These are phyloP conservation scores for Sclerurus mexicanus DNA, from an alignment of 2,113 vertebrate genomes.

Conservation along the genomic window DNA sequence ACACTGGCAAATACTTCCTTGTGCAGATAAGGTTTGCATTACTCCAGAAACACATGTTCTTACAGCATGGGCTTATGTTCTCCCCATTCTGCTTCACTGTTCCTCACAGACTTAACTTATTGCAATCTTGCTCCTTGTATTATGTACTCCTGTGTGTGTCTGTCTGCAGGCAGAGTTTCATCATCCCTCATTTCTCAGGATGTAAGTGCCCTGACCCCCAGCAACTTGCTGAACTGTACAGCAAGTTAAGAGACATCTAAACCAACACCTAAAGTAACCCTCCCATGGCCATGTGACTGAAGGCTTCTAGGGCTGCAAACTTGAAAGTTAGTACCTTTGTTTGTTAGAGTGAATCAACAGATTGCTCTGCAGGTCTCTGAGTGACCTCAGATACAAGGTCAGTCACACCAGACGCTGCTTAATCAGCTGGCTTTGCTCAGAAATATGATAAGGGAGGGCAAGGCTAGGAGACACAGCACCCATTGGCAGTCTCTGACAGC, in stretches of 20 bases:
- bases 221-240: background rate
- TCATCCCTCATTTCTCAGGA: background rate
- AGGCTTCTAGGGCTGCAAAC: background rate
- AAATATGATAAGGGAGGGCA: background rate
- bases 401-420: background rate
- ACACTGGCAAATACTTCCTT: slow-evolving; percentile 38
- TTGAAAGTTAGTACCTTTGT: background rate
- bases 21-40: slow-evolving; percentile 32
- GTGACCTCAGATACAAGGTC: background rate
- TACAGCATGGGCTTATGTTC: background rate
- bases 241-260: background rate
- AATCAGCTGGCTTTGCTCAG: slow-evolving; percentile 27
- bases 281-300: background rate
- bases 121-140: background rate
- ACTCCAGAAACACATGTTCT: background rate
- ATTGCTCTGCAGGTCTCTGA: background rate
- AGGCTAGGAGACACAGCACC: background rate
- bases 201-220: background rate
- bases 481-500: background rate
- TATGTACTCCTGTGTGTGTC: background rate
- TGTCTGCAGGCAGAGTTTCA: background rate
- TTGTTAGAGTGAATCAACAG: background rate
- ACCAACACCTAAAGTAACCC: background rate
- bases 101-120: background rate
- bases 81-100: background rate